Conservation (phyloP, 2,888 invertebrate genomes). For the Teinopalpus imperialis region DNA sequence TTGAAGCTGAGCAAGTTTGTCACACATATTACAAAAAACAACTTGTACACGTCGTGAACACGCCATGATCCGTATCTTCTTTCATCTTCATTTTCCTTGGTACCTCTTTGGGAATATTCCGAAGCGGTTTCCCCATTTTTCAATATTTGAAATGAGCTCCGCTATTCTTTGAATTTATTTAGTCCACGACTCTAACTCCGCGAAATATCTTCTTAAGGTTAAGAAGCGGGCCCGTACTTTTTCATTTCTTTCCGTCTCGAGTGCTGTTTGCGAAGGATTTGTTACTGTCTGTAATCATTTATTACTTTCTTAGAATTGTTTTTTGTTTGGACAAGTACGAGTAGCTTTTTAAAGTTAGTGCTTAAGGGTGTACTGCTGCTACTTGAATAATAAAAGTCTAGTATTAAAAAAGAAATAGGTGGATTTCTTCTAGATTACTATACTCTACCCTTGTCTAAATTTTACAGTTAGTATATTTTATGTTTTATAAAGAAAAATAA, state of each 20-base stretch:
- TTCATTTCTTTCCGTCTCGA: constrained; percentile 37
- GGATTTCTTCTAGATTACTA: no score
- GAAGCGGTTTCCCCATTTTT: constrained; percentile 38
- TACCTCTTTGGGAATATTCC: constrained; percentile 31
- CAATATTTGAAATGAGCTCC: constrained; percentile 58
- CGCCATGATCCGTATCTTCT: constrained; percentile 21
- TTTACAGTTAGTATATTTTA: no score
- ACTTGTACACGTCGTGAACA: neutral
- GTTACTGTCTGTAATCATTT: constrained; percentile 29
- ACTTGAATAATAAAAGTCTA: constrained; percentile 11
- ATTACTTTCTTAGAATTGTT: constrained; percentile 28
- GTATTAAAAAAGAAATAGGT: neutral
- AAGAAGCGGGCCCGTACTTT: constrained; percentile 34
- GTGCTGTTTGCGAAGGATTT: constrained; percentile 31
- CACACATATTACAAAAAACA: no score
- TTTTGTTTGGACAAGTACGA: constrained; percentile 13
- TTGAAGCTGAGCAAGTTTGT: no score
- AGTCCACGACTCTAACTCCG: constrained; percentile 36
- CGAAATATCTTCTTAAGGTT: constrained; percentile 43
- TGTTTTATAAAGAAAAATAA: no score
- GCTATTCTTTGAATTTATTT: constrained; percentile 49
- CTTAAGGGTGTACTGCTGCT: neutral
- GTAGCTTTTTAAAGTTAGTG: constrained; percentile 12
- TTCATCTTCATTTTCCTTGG: constrained; percentile 31
- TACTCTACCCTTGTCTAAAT: no score